phyloP scores from a whole-genome alignment of 2,113 vertebrate species.

The Fulica atra region DNA sequence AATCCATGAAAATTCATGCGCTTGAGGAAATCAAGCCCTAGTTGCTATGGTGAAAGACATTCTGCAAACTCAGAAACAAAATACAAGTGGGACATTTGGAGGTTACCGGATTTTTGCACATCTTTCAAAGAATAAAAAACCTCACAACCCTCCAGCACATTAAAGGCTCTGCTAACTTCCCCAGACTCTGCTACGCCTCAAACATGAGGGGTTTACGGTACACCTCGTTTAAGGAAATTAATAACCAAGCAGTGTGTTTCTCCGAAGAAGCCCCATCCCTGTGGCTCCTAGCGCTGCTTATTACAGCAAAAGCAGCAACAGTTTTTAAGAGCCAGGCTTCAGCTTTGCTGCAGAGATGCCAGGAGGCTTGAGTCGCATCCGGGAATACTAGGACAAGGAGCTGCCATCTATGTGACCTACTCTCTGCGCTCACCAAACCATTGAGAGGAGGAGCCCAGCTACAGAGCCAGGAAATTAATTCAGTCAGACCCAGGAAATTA shows the following conservation, averaged over 20 bases:
- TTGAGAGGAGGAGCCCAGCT: neutral
- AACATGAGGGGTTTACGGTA: neutral
- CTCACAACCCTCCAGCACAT: neutral
- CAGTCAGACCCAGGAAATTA: neutral
- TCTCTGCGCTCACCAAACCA: rapidly evolving
- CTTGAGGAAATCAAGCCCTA: conserved; percentile 34
- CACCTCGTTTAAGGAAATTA: neutral
- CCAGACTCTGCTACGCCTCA: neutral
- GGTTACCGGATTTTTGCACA: conserved; percentile 35
- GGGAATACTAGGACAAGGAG: neutral
- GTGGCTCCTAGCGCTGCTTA: neutral
- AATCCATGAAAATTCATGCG: conserved; percentile 44
- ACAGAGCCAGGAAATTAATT: neutral
- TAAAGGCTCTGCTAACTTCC: neutral
- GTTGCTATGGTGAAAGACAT: conserved; percentile 68
- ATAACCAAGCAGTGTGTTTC: neutral
- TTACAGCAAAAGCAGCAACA: neutral
- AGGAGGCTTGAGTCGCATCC: rapidly evolving
- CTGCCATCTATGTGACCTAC: neutral
- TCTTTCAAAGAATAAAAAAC: conserved; percentile 17
- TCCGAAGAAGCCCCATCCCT: neutral
- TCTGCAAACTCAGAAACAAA: conserved; percentile 63
- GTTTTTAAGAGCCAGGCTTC: neutral
- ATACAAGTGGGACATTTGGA: conserved; percentile 62
- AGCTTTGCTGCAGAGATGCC: neutral